These are phyloP conservation scores for Cettia cetti DNA, from an alignment of 2,113 vertebrate species.

Conservation along the genomic window DNA sequence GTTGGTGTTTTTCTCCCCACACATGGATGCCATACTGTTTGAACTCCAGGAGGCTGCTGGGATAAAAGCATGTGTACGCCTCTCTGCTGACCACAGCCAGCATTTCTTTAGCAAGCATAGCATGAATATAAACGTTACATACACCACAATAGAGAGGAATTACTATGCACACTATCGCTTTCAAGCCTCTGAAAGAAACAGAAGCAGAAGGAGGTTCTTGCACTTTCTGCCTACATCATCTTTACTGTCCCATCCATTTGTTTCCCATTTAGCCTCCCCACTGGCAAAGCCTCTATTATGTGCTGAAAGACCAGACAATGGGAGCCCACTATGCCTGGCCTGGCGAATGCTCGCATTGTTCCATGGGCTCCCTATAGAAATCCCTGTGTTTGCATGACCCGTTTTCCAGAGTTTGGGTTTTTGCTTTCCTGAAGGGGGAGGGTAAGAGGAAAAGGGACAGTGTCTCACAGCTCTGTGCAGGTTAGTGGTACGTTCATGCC, in stretches of 20 bases:
- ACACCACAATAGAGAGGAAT: background rate
- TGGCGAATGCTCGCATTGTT: background rate
- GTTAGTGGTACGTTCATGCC: background rate
- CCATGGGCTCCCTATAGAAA: background rate
- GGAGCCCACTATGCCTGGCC: background rate
- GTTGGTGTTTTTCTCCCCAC: background rate
- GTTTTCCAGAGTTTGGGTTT: background rate
- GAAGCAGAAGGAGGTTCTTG: slow-evolving; percentile 10
- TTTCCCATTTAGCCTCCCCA: background rate
- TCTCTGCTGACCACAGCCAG: background rate
- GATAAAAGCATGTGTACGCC: background rate
- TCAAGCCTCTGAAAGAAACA: background rate
- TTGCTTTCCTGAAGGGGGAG: background rate
- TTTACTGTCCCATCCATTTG: background rate
- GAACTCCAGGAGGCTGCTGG: background rate
- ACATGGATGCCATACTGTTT: slow-evolving; percentile 5
- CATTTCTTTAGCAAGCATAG: background rate
- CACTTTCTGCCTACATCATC: background rate
- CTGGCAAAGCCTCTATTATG: background rate
- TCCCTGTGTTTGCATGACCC: background rate
- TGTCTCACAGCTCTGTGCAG: background rate
- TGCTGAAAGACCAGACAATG: background rate
- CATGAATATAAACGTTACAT: background rate
- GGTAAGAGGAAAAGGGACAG: background rate
- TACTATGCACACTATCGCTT: background rate